Base-by-base conservation (phyloP, 2,113 vertebrate species). In the Dendrocopos noguchii region DNA sequence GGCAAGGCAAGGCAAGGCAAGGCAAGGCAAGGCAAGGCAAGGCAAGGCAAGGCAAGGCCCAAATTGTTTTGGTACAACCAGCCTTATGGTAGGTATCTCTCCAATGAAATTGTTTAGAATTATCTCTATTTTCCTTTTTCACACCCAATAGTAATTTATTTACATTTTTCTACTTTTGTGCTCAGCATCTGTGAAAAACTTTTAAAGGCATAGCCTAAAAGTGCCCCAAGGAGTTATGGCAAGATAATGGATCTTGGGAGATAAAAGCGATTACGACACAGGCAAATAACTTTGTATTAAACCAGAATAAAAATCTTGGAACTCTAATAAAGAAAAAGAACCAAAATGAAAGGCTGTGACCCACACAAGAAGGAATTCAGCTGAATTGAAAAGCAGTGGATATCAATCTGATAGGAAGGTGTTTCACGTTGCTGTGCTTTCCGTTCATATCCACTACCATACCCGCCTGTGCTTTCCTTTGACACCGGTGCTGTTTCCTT, bases 321-420 rank as follows among this genome's bases (percentile, higher is more conserved):
- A 67, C 33, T 68, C 5, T 71, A 88, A 60, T 53, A 7, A 80
- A 78, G 21, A 17, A 60, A 53, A 86, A 59, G 33, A 53, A 63
- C 0, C 0, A 64, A 79, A 88, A 89, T 34, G 10, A 84, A 77
- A 75, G 31, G 11, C 24, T 0, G 0, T 36, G 39, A 81, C 11
- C 65, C 33, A 78, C 92, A 76, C 14, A 39, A 27, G 31, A 88
- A 82, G 29, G 29, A 57, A 89, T 68, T 68, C 8, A 72, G 34
- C 31, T 83, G 21, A 68, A 68, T 5, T 84, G 44, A 64, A 80
- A 42, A 87, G 8, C 28, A 63, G 19, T 11, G 24, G 7, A 15
- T 63, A 34, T n/a, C 50, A 46, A 70, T 76, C n/a, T 65, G 47
- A 56, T 18, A 65, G 2, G 12, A 53, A 19, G 21, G 22, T 47